A percentile compares a stretch with the other conserved stretches of the same genome.
These are phyloP conservation scores for Linurgus olivaceus DNA, from an alignment of 2,797 vertebrate genomes.

Conservation along the genomic window DNA sequence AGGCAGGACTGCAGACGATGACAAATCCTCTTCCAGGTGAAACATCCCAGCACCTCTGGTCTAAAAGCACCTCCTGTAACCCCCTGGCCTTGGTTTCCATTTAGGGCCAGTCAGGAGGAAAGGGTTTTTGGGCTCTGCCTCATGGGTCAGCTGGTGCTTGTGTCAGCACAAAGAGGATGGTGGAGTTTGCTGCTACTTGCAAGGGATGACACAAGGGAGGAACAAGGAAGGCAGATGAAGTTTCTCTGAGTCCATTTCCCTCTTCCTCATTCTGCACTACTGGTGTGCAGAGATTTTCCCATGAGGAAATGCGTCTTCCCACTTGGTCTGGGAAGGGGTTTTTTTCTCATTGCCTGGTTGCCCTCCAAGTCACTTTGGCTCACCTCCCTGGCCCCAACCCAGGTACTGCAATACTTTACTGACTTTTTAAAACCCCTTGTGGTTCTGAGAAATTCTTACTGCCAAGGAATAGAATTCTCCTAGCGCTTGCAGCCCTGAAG, in stretches of 20 bases:
- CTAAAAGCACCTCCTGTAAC: neutral
- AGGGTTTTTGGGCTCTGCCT: neutral
- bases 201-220: neutral
- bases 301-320: neutral
- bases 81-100: neutral
- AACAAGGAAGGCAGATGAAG: neutral
- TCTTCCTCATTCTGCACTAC: neutral
- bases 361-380: neutral
- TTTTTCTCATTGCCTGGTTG: neutral
- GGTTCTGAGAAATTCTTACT: neutral
- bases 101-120: neutral
- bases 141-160: neutral
- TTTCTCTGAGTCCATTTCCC: neutral
- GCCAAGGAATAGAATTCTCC: neutral
- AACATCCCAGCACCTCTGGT: neutral
- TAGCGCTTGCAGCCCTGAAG: neutral
- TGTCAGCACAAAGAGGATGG: neutral
- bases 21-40: neutral
- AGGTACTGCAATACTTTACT: neutral
- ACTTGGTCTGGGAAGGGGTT: neutral
- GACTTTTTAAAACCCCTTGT: neutral
- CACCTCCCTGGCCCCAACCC: neutral
- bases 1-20: neutral
- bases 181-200: neutral
- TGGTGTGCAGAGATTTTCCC: neutral